Percentiles rank a stretch among this genome's conserved stretches.
These are phyloP conservation scores for Todiramphus saurophagus DNA, from an alignment of 2,113 vertebrate genomes.

Conservation along the genomic window DNA sequence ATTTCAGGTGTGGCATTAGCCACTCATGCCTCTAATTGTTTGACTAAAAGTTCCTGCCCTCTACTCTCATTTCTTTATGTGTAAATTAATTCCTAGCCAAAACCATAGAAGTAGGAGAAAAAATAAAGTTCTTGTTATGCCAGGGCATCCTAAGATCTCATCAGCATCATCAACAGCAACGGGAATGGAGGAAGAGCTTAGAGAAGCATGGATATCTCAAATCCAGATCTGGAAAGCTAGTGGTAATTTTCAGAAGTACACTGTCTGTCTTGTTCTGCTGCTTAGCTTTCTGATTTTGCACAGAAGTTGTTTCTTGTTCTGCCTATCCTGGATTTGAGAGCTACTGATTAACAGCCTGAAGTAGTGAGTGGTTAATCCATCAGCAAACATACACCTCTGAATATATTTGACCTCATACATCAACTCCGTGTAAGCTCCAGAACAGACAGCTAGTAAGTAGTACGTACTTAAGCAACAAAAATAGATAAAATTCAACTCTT, in stretches of 20 bases:
- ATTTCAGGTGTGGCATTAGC: neutral
- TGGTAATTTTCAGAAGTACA: neutral
- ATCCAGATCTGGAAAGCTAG: neutral
- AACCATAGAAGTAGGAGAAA: neutral
- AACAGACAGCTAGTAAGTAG: neutral
- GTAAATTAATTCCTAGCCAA: neutral
- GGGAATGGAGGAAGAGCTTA: neutral
- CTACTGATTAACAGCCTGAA: neutral
- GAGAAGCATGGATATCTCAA: neutral
- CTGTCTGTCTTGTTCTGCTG: neutral
- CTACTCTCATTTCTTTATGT: accelerated
- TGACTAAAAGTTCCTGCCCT: neutral
- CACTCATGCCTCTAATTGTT: neutral
- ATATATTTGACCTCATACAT: neutral
- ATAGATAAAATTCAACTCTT: neutral
- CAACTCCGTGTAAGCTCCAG: neutral
- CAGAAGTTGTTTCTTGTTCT: neutral
- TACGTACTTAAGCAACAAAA: neutral
- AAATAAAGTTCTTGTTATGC: neutral
- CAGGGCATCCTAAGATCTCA: neutral
- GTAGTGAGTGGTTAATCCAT: neutral
- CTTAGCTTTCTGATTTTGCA: neutral
- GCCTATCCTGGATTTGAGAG: neutral
- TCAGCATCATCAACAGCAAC: neutral
- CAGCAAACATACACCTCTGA: neutral